These are phyloP conservation scores for Branchipolynoe longqiensis DNA, from an alignment of 2,888 invertebrate genomes.

Conservation along the genomic window DNA sequence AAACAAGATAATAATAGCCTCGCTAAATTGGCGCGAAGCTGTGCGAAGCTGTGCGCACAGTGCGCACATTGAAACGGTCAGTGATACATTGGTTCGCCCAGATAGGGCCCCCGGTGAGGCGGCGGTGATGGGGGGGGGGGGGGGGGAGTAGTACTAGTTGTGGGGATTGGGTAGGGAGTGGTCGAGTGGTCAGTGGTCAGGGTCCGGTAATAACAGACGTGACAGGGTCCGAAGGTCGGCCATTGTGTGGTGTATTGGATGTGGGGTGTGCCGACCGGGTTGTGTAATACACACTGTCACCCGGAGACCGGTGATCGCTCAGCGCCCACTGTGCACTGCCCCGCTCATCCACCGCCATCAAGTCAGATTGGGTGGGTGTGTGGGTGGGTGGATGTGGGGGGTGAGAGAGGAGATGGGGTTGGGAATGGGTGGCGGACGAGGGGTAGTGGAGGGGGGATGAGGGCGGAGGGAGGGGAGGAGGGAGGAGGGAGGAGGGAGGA, in stretches of 20 bases:
- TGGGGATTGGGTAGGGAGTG: background rate
- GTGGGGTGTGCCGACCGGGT: background rate
- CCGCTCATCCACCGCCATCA: background rate
- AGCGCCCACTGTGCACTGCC: background rate
- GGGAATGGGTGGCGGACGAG: too few relatives aligned
- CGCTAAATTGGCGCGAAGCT: too few relatives aligned
- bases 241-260: constrained; percentile 12
- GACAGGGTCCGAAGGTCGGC: background rate
- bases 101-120: too few relatives aligned
- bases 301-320: background rate
- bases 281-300: background rate
- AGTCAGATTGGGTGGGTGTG: too few relatives aligned
- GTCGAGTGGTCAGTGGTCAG: background rate
- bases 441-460: too few relatives aligned
- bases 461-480: too few relatives aligned
- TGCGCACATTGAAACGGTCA: too few relatives aligned
- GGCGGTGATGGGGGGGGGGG: background rate
- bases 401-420: too few relatives aligned
- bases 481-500: too few relatives aligned
- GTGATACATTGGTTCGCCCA: too few relatives aligned
- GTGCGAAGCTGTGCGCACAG: too few relatives aligned
- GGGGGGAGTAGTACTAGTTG: background rate
- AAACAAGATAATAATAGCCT: too few relatives aligned
- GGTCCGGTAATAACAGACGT: background rate
- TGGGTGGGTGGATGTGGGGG: background rate